Percentiles rank a stretch among this genome's conserved stretches.
Conservation (phyloP, 2,888 invertebrate species). For the Parnassius orleans region DNA sequence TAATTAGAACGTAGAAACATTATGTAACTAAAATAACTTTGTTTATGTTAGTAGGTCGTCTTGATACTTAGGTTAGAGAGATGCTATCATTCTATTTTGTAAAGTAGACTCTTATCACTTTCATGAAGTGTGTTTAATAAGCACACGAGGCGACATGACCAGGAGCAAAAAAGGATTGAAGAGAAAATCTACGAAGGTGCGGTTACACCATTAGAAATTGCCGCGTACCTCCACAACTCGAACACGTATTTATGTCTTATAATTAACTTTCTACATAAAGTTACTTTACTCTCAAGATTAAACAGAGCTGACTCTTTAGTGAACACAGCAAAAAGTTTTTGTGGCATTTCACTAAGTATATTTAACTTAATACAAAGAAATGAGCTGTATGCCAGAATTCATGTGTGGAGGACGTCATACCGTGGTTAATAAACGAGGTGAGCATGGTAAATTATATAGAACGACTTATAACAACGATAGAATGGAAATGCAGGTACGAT, state of each 20-base stretch:
- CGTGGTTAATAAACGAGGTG: too few species aligned
- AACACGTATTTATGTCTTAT: slow-evolving; percentile 38
- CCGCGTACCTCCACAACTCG: slow-evolving; percentile 33
- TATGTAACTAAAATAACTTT: too few species aligned
- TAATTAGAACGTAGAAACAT: too few species aligned
- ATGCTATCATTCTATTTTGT: slow-evolving; percentile 2
- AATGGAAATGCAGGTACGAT: too few species aligned
- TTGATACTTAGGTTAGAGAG: too few species aligned
- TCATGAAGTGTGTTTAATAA: slow-evolving; percentile 17
- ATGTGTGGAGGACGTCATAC: too few species aligned
- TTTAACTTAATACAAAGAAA: too few species aligned
- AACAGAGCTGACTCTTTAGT: slow-evolving; percentile 13
- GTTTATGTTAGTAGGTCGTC: too few species aligned
- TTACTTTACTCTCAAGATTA: slow-evolving; percentile 24
- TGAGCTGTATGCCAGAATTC: too few species aligned
- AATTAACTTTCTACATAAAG: slow-evolving; percentile 41
- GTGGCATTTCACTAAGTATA: slow-evolving; percentile 1
- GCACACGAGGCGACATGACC: slow-evolving; percentile 12
- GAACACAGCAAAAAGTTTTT: slow-evolving; percentile 13
- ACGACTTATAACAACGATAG: too few species aligned
- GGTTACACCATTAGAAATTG: slow-evolving; percentile 41
- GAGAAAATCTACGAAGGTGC: slow-evolving; percentile 25
- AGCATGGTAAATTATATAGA: too few species aligned
- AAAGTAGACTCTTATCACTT: slow-evolving; percentile 8
- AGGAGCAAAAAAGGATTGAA: slow-evolving; percentile 26